Conservation (phyloP, 2,113 vertebrate genomes). For the Xiphophorus maculatus region DNA sequence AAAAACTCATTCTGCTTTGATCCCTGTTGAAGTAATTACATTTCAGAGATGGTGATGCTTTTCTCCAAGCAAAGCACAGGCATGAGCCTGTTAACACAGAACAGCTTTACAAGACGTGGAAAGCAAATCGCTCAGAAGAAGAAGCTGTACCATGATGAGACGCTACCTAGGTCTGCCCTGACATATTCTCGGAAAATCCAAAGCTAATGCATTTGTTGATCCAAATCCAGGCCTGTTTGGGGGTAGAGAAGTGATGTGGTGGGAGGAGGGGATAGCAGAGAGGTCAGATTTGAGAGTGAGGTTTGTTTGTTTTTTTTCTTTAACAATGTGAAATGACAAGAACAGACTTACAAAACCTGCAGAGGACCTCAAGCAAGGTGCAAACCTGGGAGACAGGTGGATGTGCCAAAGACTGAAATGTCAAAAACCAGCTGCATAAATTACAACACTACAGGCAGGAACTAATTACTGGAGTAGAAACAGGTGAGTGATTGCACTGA, state of each 20-base stretch:
- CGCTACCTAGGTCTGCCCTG: no score
- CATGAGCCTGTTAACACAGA: neutral
- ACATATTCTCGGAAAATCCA: neutral
- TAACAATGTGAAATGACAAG: neutral
- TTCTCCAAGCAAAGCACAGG: neutral
- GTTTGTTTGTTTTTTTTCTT: neutral
- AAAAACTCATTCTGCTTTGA: neutral
- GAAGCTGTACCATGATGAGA: no score
- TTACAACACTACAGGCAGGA: no score
- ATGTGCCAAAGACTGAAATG: neutral
- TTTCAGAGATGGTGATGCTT: neutral
- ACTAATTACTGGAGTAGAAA: neutral
- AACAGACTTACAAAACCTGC: neutral
- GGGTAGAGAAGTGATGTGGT: no score
- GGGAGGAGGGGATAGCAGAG: no score
- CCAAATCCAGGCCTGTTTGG: no score
- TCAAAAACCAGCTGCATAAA: no score
- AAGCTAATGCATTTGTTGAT: neutral
- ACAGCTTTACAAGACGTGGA: no score
- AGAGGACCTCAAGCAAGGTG: neutral
- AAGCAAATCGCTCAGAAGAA: no score
- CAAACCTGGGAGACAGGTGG: neutral
- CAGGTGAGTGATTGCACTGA: neutral
- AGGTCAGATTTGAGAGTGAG: neutral
- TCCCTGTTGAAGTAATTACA: neutral